A percentile compares a stretch with the other conserved stretches of the same genome.
phyloP scores from a whole-genome alignment of 2,797 vertebrate genomes.

The Eidolon dupreanum region DNA sequence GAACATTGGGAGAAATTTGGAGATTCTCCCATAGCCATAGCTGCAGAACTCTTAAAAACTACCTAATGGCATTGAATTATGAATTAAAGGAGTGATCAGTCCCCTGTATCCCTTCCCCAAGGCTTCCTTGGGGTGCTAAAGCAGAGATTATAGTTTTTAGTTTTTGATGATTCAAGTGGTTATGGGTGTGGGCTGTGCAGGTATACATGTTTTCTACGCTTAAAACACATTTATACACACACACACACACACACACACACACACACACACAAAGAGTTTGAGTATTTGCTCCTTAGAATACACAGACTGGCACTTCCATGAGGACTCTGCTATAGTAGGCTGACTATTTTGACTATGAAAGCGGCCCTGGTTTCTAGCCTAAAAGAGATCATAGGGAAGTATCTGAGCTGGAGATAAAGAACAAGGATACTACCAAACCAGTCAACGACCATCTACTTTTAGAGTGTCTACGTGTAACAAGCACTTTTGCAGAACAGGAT shows the following conservation, averaged over 20 bases:
- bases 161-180: not conserved
- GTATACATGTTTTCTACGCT: not conserved
- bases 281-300: not conserved
- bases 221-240: not conserved
- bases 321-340: not conserved
- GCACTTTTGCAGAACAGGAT: slow-evolving; percentile 11
- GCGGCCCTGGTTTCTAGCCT: not conserved
- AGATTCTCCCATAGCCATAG: not conserved
- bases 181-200: not conserved
- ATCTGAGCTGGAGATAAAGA: not conserved
- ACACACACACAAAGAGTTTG: not conserved
- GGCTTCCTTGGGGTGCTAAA: not conserved
- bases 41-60: slow-evolving; percentile 29
- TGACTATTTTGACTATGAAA: not conserved
- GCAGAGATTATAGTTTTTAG: not conserved
- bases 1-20: not conserved
- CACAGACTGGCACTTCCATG: not conserved
- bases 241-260: not conserved
- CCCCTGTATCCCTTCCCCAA: not conserved
- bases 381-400: not conserved
- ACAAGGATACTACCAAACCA: not conserved
- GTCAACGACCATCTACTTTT: not conserved
- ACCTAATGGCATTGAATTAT: not conserved
- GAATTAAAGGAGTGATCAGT: not conserved
- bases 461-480: not conserved